These are phyloP conservation scores for Smittia sp. DNA, from an alignment of 2,888 invertebrate genomes.

Conservation along the genomic window DNA sequence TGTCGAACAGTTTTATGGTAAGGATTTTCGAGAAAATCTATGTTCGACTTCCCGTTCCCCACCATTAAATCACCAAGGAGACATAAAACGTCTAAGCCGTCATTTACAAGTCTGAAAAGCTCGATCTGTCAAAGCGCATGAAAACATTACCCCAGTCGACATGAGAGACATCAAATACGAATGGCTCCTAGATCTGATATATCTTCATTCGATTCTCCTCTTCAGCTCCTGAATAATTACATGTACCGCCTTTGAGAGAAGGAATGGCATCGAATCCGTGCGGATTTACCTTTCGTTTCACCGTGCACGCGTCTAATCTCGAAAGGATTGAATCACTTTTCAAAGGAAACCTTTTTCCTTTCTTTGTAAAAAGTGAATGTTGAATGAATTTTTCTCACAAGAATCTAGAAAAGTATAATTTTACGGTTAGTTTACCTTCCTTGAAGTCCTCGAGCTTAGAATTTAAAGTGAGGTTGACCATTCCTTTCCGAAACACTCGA, in stretches of 20 bases:
- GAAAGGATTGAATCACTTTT: background rate
- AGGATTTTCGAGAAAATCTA: too few species aligned
- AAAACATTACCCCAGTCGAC: background rate
- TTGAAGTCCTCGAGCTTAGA: background rate
- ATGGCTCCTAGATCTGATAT: too few species aligned
- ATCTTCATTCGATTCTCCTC: too few species aligned
- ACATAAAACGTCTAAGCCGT: background rate
- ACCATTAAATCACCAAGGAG: too few species aligned
- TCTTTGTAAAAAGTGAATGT: background rate
- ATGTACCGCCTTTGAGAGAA: background rate
- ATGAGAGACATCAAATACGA: too few species aligned
- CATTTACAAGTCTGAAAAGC: constrained; percentile 13
- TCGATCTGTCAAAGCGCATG: constrained; percentile 7
- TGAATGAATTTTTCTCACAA: background rate
- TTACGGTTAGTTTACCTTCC: background rate
- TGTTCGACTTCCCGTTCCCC: too few species aligned
- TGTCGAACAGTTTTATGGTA: too few species aligned
- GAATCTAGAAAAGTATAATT: background rate
- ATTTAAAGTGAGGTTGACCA: too few species aligned
- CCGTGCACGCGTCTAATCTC: background rate
- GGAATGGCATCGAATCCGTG: background rate
- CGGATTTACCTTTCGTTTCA: background rate
- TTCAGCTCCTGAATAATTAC: constrained; percentile 8
- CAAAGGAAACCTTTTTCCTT: background rate
- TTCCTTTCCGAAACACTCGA: too few species aligned